These are phyloP conservation scores for Euzophera pinguis DNA, from an alignment of 2,888 invertebrate species.

Conservation along the genomic window DNA sequence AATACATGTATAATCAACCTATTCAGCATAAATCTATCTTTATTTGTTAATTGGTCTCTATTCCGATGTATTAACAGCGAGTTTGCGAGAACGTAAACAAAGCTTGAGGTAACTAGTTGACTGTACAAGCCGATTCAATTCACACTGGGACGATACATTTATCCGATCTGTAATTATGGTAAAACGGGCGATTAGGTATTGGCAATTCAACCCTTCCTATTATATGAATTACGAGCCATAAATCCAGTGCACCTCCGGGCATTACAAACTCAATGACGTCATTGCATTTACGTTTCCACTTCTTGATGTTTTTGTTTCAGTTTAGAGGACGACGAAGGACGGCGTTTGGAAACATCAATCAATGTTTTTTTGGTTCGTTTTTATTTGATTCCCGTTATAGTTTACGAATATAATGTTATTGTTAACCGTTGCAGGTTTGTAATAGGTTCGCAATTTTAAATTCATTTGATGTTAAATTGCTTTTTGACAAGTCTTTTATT, in stretches of 20 bases:
- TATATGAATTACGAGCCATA: slow-evolving; percentile 56
- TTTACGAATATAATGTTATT: not conserved
- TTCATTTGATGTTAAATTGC: too few relatives aligned
- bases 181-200: slow-evolving; percentile 33
- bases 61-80: too few relatives aligned
- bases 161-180: slow-evolving; percentile 41
- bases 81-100: too few relatives aligned
- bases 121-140: slow-evolving; percentile 17
- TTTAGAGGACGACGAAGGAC: slow-evolving; percentile 7
- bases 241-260: slow-evolving; percentile 40
- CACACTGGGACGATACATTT: slow-evolving; percentile 15
- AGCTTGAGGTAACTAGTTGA: too few relatives aligned
- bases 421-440: not conserved
- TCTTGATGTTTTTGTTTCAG: not conserved
- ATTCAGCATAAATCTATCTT: too few relatives aligned
- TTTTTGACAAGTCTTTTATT: too few relatives aligned
- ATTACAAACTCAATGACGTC: slow-evolving; percentile 39
- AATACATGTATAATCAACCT: too few relatives aligned
- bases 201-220: slow-evolving; percentile 45
- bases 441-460: not conserved
- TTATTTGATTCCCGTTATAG: slow-evolving; percentile 7
- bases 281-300: slow-evolving; percentile 28
- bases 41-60: too few relatives aligned
- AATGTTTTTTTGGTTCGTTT: slow-evolving; percentile 6
- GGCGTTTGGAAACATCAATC: slow-evolving; percentile 8